Evolutionary conservation across 1,140 invertebrate genomes (phyloP), one percentile per base, ranked within the genome.

Genomic region (Lepidostoma basale): DNA sequence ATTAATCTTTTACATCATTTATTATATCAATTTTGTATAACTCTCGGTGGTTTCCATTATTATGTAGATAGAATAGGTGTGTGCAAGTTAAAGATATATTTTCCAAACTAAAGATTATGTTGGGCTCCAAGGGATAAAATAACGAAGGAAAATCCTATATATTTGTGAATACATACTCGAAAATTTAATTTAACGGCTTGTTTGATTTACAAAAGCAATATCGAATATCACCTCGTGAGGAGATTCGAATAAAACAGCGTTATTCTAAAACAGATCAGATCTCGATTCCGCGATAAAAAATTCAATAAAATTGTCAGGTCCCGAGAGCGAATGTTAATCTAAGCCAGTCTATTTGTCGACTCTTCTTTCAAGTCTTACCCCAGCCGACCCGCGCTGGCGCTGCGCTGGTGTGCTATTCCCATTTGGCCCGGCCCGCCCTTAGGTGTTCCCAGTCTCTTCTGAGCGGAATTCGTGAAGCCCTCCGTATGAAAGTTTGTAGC

Each of bases 271-370:
- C 16, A 56, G 45, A 49, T 26, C 36, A 42, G 26, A 66, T 44
- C n/a, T 20, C 30, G 28, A 16, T 62, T 10, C 9, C 58, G 36
- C 28, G 63, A 66, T 66, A 49, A 56, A 39, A 56, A 42, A 26
- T 66, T 56, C 49, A 56, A 56, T 56, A 66, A 66, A 66, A 63
- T 63, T 56, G 16, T 5, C 52, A 20, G 36, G 58, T 66, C 63
- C 63, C 63, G 8, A 40, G 52, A 56, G 63, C 49, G 23, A 66
- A 56, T 56, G 49, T 42, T 66, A 54, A 26, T 58, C 26, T 58
- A 56, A 56, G 58, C 22, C 63, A 56, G 63, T 42, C 63, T 56
- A 56, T 66, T 66, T 56, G 63, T 66, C 63, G 30, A 30, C 30
- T 9, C 49, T 49, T 40, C 14, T 60, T 42, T 60, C 22, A 23